These are phyloP conservation scores for Colaptes auratus DNA, from an alignment of 2,113 vertebrate species.

Conservation along the genomic window DNA sequence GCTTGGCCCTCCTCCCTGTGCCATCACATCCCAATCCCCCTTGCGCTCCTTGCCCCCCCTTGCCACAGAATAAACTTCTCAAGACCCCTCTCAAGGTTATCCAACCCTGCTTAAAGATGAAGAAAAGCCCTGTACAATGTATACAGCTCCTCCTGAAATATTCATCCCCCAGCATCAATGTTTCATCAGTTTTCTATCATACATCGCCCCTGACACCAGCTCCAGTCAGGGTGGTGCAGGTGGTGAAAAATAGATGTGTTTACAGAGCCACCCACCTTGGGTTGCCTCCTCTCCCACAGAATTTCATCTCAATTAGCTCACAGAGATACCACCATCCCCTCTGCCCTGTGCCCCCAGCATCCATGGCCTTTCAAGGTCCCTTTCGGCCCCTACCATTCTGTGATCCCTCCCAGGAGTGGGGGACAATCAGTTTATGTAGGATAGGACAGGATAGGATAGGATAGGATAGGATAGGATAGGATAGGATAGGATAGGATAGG, in stretches of 20 bases:
- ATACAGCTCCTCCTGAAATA: slow-evolving; percentile 59
- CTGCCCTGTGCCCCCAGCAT: neutral
- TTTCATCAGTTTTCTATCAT: slow-evolving; percentile 57
- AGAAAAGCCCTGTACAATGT: neutral
- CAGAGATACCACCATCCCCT: neutral
- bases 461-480: no score
- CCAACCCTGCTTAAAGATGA: slow-evolving; percentile 12
- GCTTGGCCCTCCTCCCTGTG: neutral
- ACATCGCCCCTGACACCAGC: slow-evolving; percentile 21
- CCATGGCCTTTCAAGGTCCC: no score
- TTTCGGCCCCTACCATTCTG: no score
- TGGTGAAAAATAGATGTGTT: slow-evolving; percentile 32
- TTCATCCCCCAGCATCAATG: slow-evolving; percentile 46
- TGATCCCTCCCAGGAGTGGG: rapidly evolving
- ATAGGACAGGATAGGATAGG: no score
- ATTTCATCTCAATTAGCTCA: neutral
- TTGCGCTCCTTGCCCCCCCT: neutral
- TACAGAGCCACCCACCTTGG: neutral
- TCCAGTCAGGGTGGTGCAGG: neutral
- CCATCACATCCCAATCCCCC: neutral
- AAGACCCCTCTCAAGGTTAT: slow-evolving; percentile 47
- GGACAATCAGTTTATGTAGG: no score
- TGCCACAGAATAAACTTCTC: neutral
- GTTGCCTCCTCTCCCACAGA: neutral
- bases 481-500: no score